These are phyloP conservation scores for Selene dorsalis DNA, from an alignment of 2,797 vertebrate genomes.

Conservation along the genomic window DNA sequence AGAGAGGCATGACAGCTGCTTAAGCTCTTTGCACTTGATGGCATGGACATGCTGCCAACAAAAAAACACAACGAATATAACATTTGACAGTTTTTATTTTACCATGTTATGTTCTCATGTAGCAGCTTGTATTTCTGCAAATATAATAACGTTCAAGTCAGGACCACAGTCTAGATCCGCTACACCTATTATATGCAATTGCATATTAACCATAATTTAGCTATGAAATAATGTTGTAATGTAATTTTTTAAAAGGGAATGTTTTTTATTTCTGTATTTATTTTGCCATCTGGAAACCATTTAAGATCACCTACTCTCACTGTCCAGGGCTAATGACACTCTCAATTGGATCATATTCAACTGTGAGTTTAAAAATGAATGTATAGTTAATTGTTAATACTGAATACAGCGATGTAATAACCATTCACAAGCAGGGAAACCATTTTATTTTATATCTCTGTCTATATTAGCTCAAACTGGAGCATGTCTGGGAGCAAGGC, in stretches of 20 bases:
- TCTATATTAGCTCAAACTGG: constrained; percentile 9
- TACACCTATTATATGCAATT: neutral
- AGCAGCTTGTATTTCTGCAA: neutral
- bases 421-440: constrained; percentile 12
- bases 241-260: neutral
- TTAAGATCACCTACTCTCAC: constrained; percentile 11
- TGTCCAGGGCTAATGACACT: constrained; percentile 1
- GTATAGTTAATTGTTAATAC: neutral
- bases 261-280: neutral
- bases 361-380: constrained; percentile 13
- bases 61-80: neutral
- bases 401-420: constrained; percentile 3
- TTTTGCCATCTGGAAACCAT: neutral
- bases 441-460: constrained; percentile 19
- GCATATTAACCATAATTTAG: neutral
- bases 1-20: neutral
- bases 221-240: neutral
- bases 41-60: neutral
- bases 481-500: neutral
- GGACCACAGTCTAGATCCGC: neutral
- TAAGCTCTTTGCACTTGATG: neutral
- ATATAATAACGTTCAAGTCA: neutral
- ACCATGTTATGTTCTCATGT: neutral
- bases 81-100: neutral
- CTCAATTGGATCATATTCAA: constrained; percentile 11